phyloP scores from a whole-genome alignment of 2,888 invertebrate species.

The Tiliacea citrago region DNA sequence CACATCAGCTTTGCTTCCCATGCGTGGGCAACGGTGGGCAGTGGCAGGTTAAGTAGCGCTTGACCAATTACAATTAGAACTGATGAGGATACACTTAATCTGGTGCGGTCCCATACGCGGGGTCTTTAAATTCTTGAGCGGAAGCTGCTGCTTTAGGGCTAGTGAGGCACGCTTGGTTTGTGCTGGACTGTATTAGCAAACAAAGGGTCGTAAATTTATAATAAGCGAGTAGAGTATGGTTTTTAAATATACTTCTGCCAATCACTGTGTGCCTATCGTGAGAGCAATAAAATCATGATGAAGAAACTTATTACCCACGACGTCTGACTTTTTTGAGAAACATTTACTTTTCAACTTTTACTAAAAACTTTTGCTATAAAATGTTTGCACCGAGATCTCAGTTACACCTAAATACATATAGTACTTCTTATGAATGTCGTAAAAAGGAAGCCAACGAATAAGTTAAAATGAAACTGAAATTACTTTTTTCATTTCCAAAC shows the following conservation, averaged over 20 bases:
- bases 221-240: background rate
- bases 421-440: conserved; percentile 6
- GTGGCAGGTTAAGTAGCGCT: conserved; percentile 38
- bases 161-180: background rate
- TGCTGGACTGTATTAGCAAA: background rate
- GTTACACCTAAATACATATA: background rate
- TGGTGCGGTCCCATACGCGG: conserved; percentile 13
- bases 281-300: background rate
- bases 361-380: conserved; percentile 15
- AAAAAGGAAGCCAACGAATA: conserved; percentile 1
- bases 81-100: conserved; percentile 50
- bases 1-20: conserved; percentile 9
- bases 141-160: conserved; percentile 12
- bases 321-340: background rate
- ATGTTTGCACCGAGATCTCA: background rate
- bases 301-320: background rate
- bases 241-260: background rate
- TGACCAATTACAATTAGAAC: conserved; percentile 32
- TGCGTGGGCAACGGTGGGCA: conserved; percentile 26
- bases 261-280: background rate
- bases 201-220: background rate
- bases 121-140: conserved; percentile 20
- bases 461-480: conserved; percentile 15
- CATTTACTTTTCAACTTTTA: background rate
- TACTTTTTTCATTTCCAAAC: conserved; percentile 15